These are phyloP conservation scores for Halcyon smyrnensis DNA, from an alignment of 2,797 vertebrate species.

Conservation along the genomic window DNA sequence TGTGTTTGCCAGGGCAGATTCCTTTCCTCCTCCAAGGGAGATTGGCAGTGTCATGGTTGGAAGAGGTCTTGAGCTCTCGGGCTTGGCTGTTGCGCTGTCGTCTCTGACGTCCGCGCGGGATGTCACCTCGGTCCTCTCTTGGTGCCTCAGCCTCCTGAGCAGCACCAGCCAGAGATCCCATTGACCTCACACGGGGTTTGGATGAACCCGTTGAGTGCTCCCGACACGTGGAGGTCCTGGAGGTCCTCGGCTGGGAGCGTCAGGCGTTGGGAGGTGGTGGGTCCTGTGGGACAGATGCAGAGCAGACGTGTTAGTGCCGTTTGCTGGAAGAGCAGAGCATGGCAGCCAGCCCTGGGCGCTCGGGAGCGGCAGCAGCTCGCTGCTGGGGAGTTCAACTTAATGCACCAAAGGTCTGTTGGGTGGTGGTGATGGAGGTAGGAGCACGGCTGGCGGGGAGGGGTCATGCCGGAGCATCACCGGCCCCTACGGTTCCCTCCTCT, in stretches of 20 bases:
- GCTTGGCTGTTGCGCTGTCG: not conserved
- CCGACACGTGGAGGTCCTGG: accelerated
- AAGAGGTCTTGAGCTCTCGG: not conserved
- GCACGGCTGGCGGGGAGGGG: not conserved
- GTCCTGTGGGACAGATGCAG: not conserved
- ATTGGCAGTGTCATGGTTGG: accelerated
- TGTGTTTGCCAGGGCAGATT: not conserved
- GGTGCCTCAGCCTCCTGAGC: accelerated
- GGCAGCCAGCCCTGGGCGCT: not conserved
- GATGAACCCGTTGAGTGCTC: not conserved
- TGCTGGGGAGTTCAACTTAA: not conserved
- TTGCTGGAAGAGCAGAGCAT: not conserved
- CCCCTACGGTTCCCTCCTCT: not conserved
- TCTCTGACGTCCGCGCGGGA: not conserved
- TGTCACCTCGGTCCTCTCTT: not conserved
- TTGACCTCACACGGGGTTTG: not conserved
- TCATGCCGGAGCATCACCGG: not conserved
- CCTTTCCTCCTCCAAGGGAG: not conserved
- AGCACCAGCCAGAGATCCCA: not conserved
- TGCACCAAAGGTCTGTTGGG: not conserved
- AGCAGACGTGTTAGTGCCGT: not conserved
- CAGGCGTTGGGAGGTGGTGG: accelerated
- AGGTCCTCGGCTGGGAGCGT: not conserved
- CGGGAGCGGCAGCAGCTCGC: not conserved
- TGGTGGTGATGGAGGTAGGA: not conserved